Percentiles rank a stretch among this genome's conserved stretches.
phyloP scores from a whole-genome alignment of 2,113 vertebrate species.

The Thamnaconus septentrionalis region DNA sequence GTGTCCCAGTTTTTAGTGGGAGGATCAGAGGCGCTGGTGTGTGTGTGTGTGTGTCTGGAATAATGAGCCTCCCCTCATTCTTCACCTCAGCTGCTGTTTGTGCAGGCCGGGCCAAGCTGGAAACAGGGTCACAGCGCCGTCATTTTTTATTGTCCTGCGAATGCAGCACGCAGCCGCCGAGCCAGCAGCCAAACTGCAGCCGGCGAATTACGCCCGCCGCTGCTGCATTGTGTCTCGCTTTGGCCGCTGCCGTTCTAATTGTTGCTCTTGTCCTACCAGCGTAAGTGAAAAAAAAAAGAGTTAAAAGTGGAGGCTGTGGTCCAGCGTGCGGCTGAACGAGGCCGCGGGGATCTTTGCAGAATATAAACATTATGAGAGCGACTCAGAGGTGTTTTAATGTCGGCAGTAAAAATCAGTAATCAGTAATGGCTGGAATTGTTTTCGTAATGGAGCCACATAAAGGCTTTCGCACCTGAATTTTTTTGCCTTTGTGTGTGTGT shows the following conservation, averaged over 20 bases:
- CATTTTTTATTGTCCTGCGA: constrained; percentile 54
- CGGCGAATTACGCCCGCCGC: constrained; percentile 20
- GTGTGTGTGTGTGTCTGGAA: constrained; percentile 57
- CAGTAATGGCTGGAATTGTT: constrained; percentile 49
- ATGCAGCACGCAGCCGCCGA: constrained; percentile 31
- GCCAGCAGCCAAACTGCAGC: constrained; percentile 20
- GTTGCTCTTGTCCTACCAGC: too few species aligned
- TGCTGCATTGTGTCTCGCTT: constrained; percentile 21
- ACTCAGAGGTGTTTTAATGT: constrained; percentile 49
- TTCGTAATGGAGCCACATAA: neutral
- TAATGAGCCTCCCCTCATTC: constrained; percentile 67
- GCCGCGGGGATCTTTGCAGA: constrained; percentile 30
- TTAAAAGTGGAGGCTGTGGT: too few species aligned
- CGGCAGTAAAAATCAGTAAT: constrained; percentile 45
- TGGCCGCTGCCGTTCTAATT: too few species aligned
- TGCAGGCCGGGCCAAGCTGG: constrained; percentile 54
- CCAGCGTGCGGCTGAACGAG: constrained; percentile 6
- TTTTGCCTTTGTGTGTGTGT: neutral
- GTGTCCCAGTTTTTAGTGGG: constrained; percentile 71
- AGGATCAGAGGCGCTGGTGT: constrained; percentile 54
- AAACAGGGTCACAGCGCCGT: constrained; percentile 61
- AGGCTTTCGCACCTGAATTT: too few species aligned
- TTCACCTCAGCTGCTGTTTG: constrained; percentile 58
- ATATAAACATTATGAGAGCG: constrained; percentile 65
- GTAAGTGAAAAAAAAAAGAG: too few species aligned